These are phyloP conservation scores for Holothuria leucospilota DNA, from an alignment of 53 echinoderm and acorn worm genomes.

Conservation along the genomic window DNA sequence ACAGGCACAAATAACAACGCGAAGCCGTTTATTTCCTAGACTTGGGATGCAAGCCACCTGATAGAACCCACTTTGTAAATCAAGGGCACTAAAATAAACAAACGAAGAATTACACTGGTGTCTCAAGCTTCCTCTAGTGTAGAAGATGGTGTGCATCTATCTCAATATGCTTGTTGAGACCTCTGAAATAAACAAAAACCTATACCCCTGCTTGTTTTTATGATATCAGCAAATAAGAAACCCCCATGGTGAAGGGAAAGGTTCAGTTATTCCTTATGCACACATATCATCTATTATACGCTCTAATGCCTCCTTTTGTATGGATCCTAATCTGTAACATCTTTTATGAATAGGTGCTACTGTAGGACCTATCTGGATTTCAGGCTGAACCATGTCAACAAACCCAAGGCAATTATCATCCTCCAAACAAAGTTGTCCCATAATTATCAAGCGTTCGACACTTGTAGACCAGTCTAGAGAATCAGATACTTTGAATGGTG, in stretches of 20 bases:
- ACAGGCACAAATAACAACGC: constrained; percentile 48
- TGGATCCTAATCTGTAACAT: constrained; percentile 33
- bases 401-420: constrained; percentile 43
- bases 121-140: constrained; percentile 50
- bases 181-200: no score
- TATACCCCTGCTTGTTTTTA: constrained; percentile 43
- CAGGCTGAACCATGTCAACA: constrained; percentile 39
- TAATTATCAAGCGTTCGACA: constrained; percentile 18
- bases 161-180: no score
- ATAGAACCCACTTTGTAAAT: constrained; percentile 61
- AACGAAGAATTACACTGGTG: constrained; percentile 13
- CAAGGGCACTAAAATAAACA: constrained; percentile 39
- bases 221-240: constrained; percentile 40
- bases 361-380: constrained; percentile 37
- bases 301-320: constrained; percentile 50
- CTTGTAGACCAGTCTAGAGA: constrained; percentile 19
- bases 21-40: constrained; percentile 50
- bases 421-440: constrained; percentile 40
- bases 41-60: constrained; percentile 56
- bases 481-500: constrained; percentile 12
- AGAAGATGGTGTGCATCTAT: constrained; percentile 24
- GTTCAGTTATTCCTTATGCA: neutral
- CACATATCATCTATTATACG: neutral
- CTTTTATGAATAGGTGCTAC: constrained; percentile 39
- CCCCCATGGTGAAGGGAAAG: neutral